Percentiles rank a stretch among this genome's conserved stretches.
Evolutionary conservation across 2,888 invertebrate species (phyloP).

Genomic region (Polyploca ridens): DNA sequence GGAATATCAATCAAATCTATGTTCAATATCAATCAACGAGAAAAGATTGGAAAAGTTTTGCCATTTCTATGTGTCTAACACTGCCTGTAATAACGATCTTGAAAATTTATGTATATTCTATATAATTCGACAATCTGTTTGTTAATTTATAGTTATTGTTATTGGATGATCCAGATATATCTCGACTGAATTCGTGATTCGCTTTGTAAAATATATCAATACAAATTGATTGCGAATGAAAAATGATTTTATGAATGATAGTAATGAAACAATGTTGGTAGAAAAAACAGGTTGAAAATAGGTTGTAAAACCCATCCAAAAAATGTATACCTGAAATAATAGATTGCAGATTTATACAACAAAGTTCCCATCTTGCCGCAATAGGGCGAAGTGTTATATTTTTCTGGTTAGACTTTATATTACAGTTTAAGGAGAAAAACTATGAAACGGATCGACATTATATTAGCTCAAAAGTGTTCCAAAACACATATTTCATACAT

Average conservation of each 20-base stretch:
- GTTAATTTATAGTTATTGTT: background rate
- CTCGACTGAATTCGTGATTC: background rate
- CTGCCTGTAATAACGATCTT: background rate
- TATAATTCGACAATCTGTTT: background rate
- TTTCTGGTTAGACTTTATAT: background rate
- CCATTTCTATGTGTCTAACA: background rate
- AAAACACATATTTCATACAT: conserved; percentile 29
- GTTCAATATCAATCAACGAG: conserved; percentile 5
- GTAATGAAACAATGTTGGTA: too few relatives aligned
- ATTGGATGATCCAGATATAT: background rate
- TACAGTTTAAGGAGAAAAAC: background rate
- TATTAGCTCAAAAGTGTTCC: conserved; percentile 13
- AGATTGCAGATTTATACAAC: too few relatives aligned
- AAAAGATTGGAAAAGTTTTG: conserved; percentile 7
- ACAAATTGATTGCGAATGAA: background rate
- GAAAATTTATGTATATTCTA: background rate
- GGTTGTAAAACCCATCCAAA: too few relatives aligned
- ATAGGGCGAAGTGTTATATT: too few relatives aligned
- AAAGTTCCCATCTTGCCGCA: too few relatives aligned
- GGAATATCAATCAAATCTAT: conserved; percentile 6
- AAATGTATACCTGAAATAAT: too few relatives aligned
- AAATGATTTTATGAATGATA: background rate
- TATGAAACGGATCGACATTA: background rate
- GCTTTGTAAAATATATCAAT: background rate
- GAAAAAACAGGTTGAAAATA: too few relatives aligned